Base-by-base conservation (phyloP, 2,888 invertebrate species). In the Arge pagana region DNA sequence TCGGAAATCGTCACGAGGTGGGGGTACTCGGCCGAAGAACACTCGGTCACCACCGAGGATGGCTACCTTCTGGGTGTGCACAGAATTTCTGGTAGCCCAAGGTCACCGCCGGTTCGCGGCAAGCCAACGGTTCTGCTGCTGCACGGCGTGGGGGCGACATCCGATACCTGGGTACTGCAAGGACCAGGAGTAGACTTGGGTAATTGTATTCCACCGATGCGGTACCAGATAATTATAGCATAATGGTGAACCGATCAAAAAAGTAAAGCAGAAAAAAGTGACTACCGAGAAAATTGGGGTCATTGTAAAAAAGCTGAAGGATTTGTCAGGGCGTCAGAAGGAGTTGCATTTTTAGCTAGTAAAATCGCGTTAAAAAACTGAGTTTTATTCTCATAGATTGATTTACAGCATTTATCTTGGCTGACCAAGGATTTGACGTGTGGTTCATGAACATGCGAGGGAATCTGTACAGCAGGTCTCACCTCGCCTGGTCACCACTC, bases 151-250 rank as follows among this genome's bases (percentile, higher is more conserved):
- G 3, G 63, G 0, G 58, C 56, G 2, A 66, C 74, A 3, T 72
- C 75, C 1, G 75, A 76, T 41, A 18, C 53, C 1, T 75, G 71
- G 71, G 66, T 72, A 5, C 48, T 72, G 3, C 13, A 59, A 7
- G 75, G 72, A 2, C 63, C 70, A 7, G 45, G 57, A 1, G 65
- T 63, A 54, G 72, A 74, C 60, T 59, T 76, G 8, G 69, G 75
- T 75, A 63, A 64, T 21, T 39, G 39, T 28, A 31, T 23, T 28
- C 28, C 28, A 8, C 28, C 28, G 10, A 7, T 28, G 7, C 10
- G 7, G 7, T 28, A 8, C n/a, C n/a, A n/a, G n/a, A n/a, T n/a
- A n/a, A n/a, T n/a, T n/a, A n/a, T n/a, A n/a, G n/a, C n/a, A n/a
- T n/a, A n/a, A n/a, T n/a, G n/a, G n/a, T n/a, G n/a, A n/a, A n/a